These are phyloP conservation scores for Chiroxiphia lanceolata DNA, from an alignment of 2,797 vertebrate species.

Conservation along the genomic window DNA sequence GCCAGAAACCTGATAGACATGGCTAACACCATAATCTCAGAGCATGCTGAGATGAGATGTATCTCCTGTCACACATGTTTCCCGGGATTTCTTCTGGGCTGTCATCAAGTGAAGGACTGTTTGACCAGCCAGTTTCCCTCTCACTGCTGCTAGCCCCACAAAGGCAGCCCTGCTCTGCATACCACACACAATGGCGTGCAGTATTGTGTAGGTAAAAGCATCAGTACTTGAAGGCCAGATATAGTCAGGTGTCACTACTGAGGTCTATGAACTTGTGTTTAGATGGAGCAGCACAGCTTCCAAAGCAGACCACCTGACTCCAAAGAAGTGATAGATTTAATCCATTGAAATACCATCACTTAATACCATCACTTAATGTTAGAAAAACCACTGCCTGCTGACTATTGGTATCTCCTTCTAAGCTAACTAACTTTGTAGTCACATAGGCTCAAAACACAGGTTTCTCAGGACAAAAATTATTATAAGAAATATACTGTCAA, in stretches of 20 bases:
- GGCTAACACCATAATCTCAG: constrained; percentile 31
- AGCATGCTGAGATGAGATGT: not conserved
- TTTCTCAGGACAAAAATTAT: not conserved
- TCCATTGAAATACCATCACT: not conserved
- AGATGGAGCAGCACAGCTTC: not conserved
- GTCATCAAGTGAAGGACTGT: not conserved
- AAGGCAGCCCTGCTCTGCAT: not conserved
- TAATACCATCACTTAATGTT: not conserved
- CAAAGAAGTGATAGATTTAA: not conserved
- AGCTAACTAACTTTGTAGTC: not conserved
- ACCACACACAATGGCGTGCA: fast-evolving
- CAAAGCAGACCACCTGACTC: not conserved
- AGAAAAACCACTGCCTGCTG: not conserved
- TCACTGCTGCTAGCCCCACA: not conserved
- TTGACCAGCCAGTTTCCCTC: not conserved
- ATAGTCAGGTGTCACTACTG: not conserved
- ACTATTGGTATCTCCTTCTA: not conserved
- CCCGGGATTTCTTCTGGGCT: not conserved
- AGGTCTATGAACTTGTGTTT: not conserved
- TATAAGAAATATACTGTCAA: not conserved
- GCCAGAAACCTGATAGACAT: constrained; percentile 16
- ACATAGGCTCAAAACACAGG: not conserved
- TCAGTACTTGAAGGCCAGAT: not conserved
- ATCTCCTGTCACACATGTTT: constrained; percentile 17
- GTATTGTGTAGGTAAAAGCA: not conserved